Conservation (phyloP, 2,888 invertebrate species). For the Dasysyrphus tricinctus region DNA sequence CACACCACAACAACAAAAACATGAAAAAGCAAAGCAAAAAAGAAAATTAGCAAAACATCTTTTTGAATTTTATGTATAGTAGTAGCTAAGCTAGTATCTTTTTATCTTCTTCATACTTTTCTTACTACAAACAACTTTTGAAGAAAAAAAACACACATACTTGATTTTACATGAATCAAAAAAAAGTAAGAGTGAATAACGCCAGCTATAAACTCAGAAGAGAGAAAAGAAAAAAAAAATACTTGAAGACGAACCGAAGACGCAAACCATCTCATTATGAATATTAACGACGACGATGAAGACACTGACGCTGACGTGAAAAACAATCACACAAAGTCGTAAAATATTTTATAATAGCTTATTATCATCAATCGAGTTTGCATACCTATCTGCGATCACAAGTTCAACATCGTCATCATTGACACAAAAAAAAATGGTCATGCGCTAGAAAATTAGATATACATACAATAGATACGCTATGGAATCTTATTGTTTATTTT, state of each 20-base stretch:
- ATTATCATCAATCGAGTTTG: conserved; percentile 15
- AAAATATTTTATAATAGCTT: conserved; percentile 56
- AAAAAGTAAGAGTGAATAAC: conserved; percentile 36
- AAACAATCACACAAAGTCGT: conserved; percentile 48
- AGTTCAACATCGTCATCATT: conserved; percentile 61
- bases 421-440: conserved; percentile 29
- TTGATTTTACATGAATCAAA: conserved; percentile 4
- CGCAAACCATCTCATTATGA: conserved; percentile 17
- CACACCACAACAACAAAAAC: background rate
- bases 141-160: background rate
- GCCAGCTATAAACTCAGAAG: background rate
- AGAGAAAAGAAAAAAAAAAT: background rate
- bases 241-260: conserved; percentile 20
- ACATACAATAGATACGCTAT: conserved; percentile 9
- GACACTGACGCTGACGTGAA: background rate
- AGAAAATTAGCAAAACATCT: conserved; percentile 10
- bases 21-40: background rate
- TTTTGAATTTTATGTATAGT: background rate
- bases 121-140: conserved; percentile 22
- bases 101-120: conserved; percentile 13
- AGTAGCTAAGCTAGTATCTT: background rate
- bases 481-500: conserved; percentile 5
- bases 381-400: conserved; percentile 26
- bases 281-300: background rate
- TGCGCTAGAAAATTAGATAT: conserved; percentile 32